These are phyloP conservation scores for Serinus canaria DNA, from an alignment of 2,113 vertebrate genomes.

Conservation along the genomic window DNA sequence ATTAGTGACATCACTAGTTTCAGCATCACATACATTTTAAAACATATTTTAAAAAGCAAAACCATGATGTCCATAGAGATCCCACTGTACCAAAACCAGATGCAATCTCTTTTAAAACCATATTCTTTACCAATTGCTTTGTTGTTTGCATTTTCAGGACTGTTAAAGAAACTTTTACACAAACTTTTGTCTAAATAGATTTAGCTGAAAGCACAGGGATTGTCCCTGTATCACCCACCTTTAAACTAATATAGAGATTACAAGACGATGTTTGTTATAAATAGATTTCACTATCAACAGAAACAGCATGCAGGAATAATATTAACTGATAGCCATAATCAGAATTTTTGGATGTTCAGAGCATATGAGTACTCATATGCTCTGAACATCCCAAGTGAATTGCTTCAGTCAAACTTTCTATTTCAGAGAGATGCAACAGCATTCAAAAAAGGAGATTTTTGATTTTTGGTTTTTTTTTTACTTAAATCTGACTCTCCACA, in stretches of 20 bases:
- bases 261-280: background rate
- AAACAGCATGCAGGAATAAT: background rate
- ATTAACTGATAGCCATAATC: background rate
- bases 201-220: background rate
- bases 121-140: background rate
- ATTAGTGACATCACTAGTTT: background rate
- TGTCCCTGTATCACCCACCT: background rate
- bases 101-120: background rate
- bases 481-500: background rate
- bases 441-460: background rate
- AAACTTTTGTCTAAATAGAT: background rate
- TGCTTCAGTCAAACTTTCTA: background rate
- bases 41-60: background rate
- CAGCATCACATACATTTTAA: background rate
- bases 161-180: background rate
- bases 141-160: background rate
- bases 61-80: background rate
- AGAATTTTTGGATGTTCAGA: too few species aligned
- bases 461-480: background rate
- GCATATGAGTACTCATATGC: too few species aligned
- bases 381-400: background rate
- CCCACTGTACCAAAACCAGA: background rate
- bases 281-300: background rate
- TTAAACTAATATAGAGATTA: background rate
- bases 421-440: background rate